phyloP scores from a whole-genome alignment of 2,797 vertebrate genomes.

The Oreonectes daqikongensis region DNA sequence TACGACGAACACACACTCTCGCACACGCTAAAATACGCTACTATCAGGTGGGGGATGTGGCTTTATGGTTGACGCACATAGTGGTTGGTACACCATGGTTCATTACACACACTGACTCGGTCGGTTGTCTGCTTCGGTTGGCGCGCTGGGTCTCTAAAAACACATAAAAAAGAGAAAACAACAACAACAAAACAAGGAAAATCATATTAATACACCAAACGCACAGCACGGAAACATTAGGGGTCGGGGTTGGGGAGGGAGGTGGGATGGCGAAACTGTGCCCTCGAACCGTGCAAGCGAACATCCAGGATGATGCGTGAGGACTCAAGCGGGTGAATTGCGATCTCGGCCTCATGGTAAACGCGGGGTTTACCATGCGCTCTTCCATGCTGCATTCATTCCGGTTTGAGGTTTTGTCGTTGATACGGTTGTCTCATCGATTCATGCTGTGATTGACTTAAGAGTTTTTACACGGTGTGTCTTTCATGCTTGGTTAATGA shows the following conservation, averaged over 20 bases:
- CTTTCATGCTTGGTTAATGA: constrained; percentile 29
- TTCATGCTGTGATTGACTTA: constrained; percentile 50
- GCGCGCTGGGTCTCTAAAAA: constrained; percentile 83
- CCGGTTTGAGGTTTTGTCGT: constrained; percentile 1
- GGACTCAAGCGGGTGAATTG: constrained; percentile 59
- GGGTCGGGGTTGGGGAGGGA: constrained; percentile 48
- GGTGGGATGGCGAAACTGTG: constrained; percentile 52
- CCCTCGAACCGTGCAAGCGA: constrained; percentile 46
- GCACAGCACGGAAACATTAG: constrained; percentile 69
- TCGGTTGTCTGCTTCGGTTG: constrained; percentile 82
- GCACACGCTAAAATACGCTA: constrained; percentile 72
- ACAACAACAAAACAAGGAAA: constrained; percentile 81
- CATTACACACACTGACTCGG: constrained; percentile 87
- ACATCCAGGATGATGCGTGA: constrained; percentile 38
- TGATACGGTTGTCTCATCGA: not conserved
- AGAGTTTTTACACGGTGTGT: constrained; percentile 1
- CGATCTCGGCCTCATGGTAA: constrained; percentile 77
- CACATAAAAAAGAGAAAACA: constrained; percentile 80
- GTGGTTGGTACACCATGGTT: constrained; percentile 87
- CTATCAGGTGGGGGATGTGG: constrained; percentile 81
- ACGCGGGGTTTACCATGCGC: constrained; percentile 75
- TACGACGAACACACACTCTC: constrained; percentile 62
- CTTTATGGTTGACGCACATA: constrained; percentile 84
- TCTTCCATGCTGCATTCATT: constrained; percentile 71
- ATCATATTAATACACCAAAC: constrained; percentile 88